Evolutionary conservation across 1,140 invertebrate species (phyloP).

Genomic region (Cardiocondyla obscurior): DNA sequence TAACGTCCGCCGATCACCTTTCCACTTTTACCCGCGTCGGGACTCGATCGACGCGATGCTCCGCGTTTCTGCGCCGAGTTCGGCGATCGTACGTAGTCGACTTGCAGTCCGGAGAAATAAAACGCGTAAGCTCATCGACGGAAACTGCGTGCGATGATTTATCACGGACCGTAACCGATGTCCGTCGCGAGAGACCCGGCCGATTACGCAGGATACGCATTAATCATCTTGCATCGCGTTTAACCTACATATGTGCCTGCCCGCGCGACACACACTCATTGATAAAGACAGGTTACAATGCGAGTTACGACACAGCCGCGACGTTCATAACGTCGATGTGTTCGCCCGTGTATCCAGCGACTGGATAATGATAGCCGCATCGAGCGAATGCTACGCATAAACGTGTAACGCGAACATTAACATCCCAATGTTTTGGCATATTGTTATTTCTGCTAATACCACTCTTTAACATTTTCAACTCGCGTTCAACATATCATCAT

Average conservation of each 20-base stretch:
- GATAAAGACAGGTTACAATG: constrained; percentile 50
- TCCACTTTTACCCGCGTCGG: background rate
- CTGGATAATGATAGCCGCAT: constrained; percentile 6
- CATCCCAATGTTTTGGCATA: background rate
- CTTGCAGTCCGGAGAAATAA: too few relatives aligned
- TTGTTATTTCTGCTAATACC: background rate
- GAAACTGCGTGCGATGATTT: constrained; percentile 11
- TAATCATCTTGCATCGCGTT: constrained; percentile 44
- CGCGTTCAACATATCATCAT: background rate
- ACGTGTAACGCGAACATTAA: constrained; percentile 10
- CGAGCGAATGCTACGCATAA: constrained; percentile 5
- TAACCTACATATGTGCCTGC: constrained; percentile 22
- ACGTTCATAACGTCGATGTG: constrained; percentile 18
- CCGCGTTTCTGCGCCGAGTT: background rate
- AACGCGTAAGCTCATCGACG: background rate
- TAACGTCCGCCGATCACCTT: constrained; percentile 22
- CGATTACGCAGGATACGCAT: constrained; percentile 48
- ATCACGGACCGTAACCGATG: constrained; percentile 17
- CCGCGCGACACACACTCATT: constrained; percentile 31
- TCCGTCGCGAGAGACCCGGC: constrained; percentile 21
- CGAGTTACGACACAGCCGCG: constrained; percentile 17
- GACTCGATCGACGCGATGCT: background rate
- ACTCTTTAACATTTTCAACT: background rate
- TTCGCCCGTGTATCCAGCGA: background rate
- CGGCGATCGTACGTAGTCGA: too few relatives aligned